Base-by-base conservation (phyloP, 2,797 vertebrate genomes). In the Myioborus melanocephalus region DNA sequence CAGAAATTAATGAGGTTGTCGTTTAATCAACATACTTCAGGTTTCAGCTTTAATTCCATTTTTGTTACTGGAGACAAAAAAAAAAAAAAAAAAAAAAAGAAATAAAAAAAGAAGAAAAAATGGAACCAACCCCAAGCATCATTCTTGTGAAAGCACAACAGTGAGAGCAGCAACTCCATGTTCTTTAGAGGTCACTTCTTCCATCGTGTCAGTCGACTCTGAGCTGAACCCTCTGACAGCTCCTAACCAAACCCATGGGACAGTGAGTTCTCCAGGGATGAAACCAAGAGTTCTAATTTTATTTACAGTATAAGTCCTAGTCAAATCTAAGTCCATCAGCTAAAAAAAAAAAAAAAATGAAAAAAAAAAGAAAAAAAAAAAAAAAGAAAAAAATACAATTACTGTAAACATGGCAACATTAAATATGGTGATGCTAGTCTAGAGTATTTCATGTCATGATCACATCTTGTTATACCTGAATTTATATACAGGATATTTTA, bases 401-500 rank as follows among this genome's bases (percentile, higher is more conserved):
- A 97, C 93, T 98, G 97, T 98, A 98, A 98, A 98, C 97, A 98
- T 97, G 96, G 97, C 97, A 97, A 98, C 96, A 97, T 97, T 98
- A 97, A 97, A 97, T 97, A 98, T 95, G 96, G 94, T 97, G 98
- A 97, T 89, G 87, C 98, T 98, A 98, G 93, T 94, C 98, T 98
- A 98, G 96, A 97, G 93, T 97, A 98, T 96, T 97, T 97, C 96
- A 96, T 97, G 96, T 97, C 96, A 98, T 97, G 96, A 98, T 96
- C 98, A 97, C 97, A 97, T 98, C 93, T 97, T 93, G 83, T 97
- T 96, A 97, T 97, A 97, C 96, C 97, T 97, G 97, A 98, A 97
- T 98, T 97, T 94, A 97, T 97, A 80, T 96, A 98, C 95, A 96
- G 96, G 96, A 90, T 96, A 96, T 95, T 96, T 96, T 90, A 96